Evolutionary conservation across 2,113 vertebrate genomes (phyloP), one percentile per base, ranked within the genome.

Genomic region (Corvus hawaiiensis): DNA sequence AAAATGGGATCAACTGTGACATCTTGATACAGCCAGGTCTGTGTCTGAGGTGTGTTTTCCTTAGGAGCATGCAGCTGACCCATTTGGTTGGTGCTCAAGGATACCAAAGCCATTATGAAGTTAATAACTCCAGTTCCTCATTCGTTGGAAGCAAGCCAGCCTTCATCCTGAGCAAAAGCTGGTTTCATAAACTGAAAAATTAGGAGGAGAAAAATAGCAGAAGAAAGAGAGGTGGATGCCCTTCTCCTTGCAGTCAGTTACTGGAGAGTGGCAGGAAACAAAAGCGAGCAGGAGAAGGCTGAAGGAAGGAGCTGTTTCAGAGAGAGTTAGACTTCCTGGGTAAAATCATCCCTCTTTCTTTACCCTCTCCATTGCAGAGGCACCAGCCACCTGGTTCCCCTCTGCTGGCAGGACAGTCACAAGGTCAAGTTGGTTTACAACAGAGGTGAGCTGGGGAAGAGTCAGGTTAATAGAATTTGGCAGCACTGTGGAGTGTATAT

Each of bases 1-100:
- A 73, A 79, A 35, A 14, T 26, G 21, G 23, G 35, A 62, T 51
- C 23, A 16, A 0, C 13, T 0, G 0, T 4, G 3, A 68, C 33
- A 48, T 5, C 10, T 76, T 49, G 16, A 56, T 67, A 33, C 44
- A 72, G 30, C 28, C 37, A 10, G 5, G 22, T 22, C 74, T 84
- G 13, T 26, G 13, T 39, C 28, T 63, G 22, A 11, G 22, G 5
- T 48, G 28, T 5, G 54, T 55, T 68, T 44, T 22, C 35, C 52
- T 61, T 5, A 23, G 27, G 59, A 83, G 21, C 0, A 0, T 24
- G 35, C n/a, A 76, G 49, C 26, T 85, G 41, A 39, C 7, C 9
- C 30, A 56, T 41, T 41, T 7, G 18, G 15, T 2, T 68, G 44
- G 22, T 87, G 14, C 55, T 68, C 28, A 43, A 54, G 33, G n/a